Conservation (phyloP, 1,140 invertebrate species). For the Drosophila parvula region DNA sequence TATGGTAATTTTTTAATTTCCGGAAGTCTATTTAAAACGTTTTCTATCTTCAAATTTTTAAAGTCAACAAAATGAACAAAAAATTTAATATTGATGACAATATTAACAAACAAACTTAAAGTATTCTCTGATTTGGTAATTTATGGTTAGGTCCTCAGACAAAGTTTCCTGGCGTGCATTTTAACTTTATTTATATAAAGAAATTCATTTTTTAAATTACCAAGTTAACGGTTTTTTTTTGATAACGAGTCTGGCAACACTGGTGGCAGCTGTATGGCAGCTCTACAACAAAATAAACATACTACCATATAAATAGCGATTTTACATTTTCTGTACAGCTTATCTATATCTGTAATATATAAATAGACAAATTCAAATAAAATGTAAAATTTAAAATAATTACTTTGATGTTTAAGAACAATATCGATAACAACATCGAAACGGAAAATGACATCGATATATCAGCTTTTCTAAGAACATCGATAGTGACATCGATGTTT, state of each 20-base stretch:
- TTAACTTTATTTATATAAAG: background rate
- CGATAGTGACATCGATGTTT: background rate
- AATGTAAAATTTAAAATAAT: too few species aligned
- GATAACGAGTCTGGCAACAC: constrained; percentile 19
- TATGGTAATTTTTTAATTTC: background rate
- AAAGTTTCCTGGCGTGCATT: background rate
- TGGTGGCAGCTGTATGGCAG: background rate
- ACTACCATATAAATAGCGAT: too few species aligned
- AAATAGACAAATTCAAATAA: too few species aligned
- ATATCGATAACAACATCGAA: too few species aligned
- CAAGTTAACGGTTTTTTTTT: background rate
- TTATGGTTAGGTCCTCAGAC: background rate
- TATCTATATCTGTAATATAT: too few species aligned
- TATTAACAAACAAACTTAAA: background rate
- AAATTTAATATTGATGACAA: background rate
- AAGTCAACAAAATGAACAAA: background rate
- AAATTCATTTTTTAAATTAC: background rate
- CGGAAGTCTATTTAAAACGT: too few species aligned
- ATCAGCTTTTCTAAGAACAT: background rate
- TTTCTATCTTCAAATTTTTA: too few species aligned
- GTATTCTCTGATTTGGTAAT: too few species aligned
- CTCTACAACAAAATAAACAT: background rate
- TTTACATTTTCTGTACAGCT: too few species aligned
- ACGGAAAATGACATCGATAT: too few species aligned
- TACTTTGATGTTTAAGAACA: too few species aligned